Evolutionary conservation across 2,113 vertebrate species (phyloP).

Genomic region (Chaetura pelagica): DNA sequence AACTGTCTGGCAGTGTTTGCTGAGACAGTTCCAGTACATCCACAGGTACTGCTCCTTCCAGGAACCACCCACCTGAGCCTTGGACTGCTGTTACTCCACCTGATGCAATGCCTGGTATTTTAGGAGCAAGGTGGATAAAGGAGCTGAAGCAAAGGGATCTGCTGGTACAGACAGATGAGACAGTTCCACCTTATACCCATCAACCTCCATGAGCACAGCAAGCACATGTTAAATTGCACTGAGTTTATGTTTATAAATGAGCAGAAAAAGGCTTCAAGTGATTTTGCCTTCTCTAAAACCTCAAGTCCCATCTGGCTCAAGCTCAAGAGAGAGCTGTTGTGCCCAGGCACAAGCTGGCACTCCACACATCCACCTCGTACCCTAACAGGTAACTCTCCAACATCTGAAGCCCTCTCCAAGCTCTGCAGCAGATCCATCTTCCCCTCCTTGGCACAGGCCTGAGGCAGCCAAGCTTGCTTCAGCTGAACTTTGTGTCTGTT

Average conservation of each 20-base stretch:
- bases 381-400: not conserved
- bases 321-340: not conserved
- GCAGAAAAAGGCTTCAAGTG: not conserved
- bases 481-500: not conserved
- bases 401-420: not conserved
- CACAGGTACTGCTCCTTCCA: rapidly evolving
- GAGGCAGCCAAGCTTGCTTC: not conserved
- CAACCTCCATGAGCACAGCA: rapidly evolving
- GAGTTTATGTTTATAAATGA: not conserved
- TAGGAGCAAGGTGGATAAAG: not conserved
- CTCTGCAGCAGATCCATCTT: not conserved
- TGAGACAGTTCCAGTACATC: not conserved
- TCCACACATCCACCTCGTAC: rapidly evolving
- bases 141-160: not conserved
- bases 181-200: not conserved
- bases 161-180: not conserved
- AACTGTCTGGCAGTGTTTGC: not conserved
- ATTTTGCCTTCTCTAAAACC: not conserved
- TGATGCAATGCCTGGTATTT: not conserved
- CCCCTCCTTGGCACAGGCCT: not conserved
- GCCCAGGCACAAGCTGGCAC: not conserved
- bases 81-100: not conserved
- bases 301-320: not conserved
- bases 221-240: rapidly evolving
- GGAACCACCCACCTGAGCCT: rapidly evolving